These are phyloP conservation scores for Oreochromis niloticus DNA, from an alignment of 2,113 vertebrate genomes.

Conservation along the genomic window DNA sequence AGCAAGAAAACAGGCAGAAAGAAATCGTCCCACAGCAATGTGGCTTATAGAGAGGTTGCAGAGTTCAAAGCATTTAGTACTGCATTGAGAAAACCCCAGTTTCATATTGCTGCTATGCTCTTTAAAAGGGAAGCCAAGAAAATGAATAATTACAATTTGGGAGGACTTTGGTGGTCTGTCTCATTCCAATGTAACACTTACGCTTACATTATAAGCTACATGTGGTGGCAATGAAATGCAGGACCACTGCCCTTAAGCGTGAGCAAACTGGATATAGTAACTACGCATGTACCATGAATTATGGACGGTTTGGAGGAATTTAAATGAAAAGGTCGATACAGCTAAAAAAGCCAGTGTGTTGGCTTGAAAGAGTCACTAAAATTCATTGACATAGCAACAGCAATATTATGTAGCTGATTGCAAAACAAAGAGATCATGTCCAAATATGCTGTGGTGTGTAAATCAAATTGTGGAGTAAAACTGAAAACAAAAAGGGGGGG, in stretches of 20 bases:
- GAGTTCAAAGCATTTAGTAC: conserved; percentile 51
- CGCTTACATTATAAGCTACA: conserved; percentile 43
- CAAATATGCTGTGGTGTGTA: not conserved
- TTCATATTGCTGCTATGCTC: conserved; percentile 25
- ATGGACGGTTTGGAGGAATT: not conserved
- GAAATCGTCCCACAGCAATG: not conserved
- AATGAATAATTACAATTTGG: conserved; percentile 38
- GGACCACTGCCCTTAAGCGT: not conserved
- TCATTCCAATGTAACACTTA: conserved; percentile 43
- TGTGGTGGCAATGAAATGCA: conserved; percentile 19
- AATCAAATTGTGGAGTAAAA: not conserved
- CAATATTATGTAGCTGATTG: not conserved
- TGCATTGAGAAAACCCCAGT: conserved; percentile 29
- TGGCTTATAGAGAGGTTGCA: conserved; percentile 26
- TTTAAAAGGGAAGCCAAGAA: conserved; percentile 26
- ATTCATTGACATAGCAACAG: not conserved
- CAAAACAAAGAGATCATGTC: not conserved
- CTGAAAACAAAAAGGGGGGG: not conserved
- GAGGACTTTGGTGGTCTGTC: conserved; percentile 34
- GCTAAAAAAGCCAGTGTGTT: not conserved
- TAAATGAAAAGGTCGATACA: not conserved
- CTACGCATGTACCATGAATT: not conserved
- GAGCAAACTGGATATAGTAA: not conserved
- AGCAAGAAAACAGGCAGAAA: not conserved
- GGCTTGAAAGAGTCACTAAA: not conserved